Conservation (phyloP, 2,797 vertebrate species). For the Sebastes vulpes region DNA sequence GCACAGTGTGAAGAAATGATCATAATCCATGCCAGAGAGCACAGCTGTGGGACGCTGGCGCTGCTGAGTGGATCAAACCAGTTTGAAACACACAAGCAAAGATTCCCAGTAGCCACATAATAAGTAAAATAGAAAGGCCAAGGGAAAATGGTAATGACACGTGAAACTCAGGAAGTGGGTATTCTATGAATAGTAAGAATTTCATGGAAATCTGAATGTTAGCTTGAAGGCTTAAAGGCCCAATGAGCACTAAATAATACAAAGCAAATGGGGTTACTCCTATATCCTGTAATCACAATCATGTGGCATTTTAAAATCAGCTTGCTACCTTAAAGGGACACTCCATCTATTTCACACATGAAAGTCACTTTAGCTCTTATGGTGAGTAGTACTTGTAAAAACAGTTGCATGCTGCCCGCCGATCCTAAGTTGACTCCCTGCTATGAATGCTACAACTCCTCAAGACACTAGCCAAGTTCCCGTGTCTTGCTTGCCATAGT, state of each 20-base stretch:
- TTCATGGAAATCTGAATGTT: not conserved
- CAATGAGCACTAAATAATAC: not conserved
- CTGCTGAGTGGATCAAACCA: not conserved
- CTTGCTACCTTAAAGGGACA: not conserved
- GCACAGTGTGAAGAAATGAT: constrained; percentile 12
- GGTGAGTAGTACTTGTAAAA: not conserved
- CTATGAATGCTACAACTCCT: too few species aligned
- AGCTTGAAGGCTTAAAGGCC: not conserved
- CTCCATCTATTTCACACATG: not conserved
- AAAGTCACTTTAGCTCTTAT: not conserved
- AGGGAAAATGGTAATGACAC: not conserved
- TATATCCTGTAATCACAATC: not conserved
- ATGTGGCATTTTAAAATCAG: not conserved
- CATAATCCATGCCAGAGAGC: constrained; percentile 6
- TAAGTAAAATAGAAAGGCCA: not conserved
- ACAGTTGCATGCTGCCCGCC: not conserved
- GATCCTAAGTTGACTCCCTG: too few species aligned
- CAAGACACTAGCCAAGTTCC: too few species aligned
- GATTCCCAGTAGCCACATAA: not conserved
- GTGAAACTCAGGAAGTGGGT: not conserved
- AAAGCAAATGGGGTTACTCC: not conserved
- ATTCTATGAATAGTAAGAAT: not conserved
- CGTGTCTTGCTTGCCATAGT: too few species aligned
- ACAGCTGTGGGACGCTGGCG: not conserved
- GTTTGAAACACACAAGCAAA: not conserved